Percentiles rank a stretch among this genome's conserved stretches.
These are phyloP conservation scores for Amphiprion percula DNA, from an alignment of 2,113 vertebrate species.

Conservation along the genomic window DNA sequence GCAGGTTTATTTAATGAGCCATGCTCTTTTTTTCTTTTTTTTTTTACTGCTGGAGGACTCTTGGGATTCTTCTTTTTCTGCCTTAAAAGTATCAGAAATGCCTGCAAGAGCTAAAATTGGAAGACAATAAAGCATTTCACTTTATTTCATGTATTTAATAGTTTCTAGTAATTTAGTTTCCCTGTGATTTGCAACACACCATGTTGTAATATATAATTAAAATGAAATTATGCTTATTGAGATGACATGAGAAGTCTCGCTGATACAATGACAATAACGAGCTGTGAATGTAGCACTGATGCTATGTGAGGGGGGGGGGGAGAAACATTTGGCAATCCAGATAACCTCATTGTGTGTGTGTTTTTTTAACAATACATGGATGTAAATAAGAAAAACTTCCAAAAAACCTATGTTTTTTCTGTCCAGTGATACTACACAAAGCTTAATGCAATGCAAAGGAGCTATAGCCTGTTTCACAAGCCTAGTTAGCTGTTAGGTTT, in stretches of 20 bases:
- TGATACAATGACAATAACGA: not conserved
- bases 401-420: not conserved
- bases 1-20: conserved; percentile 22
- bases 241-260: conserved; percentile 25
- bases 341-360: not conserved
- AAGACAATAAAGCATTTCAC: conserved; percentile 1
- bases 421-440: not conserved
- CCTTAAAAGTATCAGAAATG: not conserved
- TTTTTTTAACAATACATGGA: not conserved
- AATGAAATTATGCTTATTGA: conserved; percentile 12
- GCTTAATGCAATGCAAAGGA: conserved; percentile 13
- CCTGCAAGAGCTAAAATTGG: conserved; percentile 3
- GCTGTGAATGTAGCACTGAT: not conserved
- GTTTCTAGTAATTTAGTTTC: not conserved
- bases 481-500: conserved; percentile 45
- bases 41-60: not conserved
- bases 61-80: conserved; percentile 1
- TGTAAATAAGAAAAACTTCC: not conserved
- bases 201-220: conserved; percentile 25
- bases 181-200: not conserved
- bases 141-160: not conserved
- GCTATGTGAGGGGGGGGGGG: not conserved
- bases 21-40: not conserved
- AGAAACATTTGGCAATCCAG: not conserved
- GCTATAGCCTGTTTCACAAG: conserved; percentile 28